A percentile compares a stretch with the other conserved stretches of the same genome.
Conservation (phyloP, 2,888 invertebrate genomes). For the Poecilus cupreus region DNA sequence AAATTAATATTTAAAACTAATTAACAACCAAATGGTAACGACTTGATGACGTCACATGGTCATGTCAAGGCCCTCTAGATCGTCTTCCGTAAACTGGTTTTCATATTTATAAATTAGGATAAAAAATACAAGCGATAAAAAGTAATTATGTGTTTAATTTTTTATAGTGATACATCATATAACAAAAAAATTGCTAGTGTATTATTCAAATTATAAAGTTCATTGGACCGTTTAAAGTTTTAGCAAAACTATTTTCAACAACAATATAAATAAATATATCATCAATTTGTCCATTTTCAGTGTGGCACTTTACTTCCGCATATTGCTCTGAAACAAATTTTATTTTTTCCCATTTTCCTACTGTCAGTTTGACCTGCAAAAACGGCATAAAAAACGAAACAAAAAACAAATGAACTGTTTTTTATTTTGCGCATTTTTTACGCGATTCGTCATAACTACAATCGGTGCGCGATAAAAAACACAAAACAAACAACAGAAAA, state of each 20-base stretch:
- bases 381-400: neutral
- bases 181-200: neutral
- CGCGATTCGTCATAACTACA: constrained; percentile 26
- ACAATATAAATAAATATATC: too few species aligned
- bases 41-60: neutral
- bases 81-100: constrained; percentile 26
- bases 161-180: constrained; percentile 18
- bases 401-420: constrained; percentile 8
- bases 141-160: neutral
- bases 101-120: constrained; percentile 7
- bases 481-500: constrained; percentile 27
- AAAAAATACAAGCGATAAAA: constrained; percentile 16
- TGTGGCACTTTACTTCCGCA: too few species aligned
- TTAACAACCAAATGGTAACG: constrained; percentile 37
- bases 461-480: constrained; percentile 11
- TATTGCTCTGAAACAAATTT: neutral
- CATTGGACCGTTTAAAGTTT: neutral
- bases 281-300: too few species aligned
- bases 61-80: constrained; percentile 26
- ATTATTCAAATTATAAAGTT: constrained; percentile 27
- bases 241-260: constrained; percentile 18
- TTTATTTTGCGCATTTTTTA: constrained; percentile 22
- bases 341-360: neutral
- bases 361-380: constrained; percentile 12
- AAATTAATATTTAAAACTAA: constrained; percentile 44